Evolutionary conservation across 2,113 vertebrate genomes (phyloP).

Genomic region (Sceloporus undulatus): DNA sequence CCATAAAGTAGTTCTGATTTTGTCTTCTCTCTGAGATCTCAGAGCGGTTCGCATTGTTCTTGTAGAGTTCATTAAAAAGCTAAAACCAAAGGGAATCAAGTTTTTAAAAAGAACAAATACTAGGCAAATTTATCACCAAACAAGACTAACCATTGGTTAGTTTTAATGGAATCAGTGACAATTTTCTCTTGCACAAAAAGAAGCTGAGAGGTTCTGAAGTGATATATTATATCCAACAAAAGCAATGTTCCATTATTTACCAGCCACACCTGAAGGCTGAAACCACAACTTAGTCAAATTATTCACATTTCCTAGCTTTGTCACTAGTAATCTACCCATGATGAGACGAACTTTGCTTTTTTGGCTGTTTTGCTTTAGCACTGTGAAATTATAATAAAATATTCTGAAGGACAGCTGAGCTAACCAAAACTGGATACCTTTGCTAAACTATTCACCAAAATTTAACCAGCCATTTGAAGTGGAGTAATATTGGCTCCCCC

Average conservation of each 20-base stretch:
- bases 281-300: background rate
- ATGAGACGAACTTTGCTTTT: background rate
- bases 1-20: constrained; percentile 87
- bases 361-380: background rate
- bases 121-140: background rate
- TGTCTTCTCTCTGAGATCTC: constrained; percentile 81
- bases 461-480: background rate
- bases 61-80: constrained; percentile 88
- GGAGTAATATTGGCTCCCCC: background rate
- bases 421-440: background rate
- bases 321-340: background rate
- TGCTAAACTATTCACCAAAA: background rate
- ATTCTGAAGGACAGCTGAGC: background rate
- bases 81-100: constrained; percentile 56
- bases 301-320: background rate
- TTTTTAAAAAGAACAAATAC: background rate
- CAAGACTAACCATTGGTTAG: background rate
- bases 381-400: background rate
- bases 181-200: background rate
- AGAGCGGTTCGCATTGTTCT: constrained; percentile 86
- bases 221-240: background rate
- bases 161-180: background rate
- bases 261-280: background rate
- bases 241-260: background rate
- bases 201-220: background rate